Evolutionary conservation across 2,113 vertebrate species (phyloP).

Genomic region (Gallinago paraguaiae): DNA sequence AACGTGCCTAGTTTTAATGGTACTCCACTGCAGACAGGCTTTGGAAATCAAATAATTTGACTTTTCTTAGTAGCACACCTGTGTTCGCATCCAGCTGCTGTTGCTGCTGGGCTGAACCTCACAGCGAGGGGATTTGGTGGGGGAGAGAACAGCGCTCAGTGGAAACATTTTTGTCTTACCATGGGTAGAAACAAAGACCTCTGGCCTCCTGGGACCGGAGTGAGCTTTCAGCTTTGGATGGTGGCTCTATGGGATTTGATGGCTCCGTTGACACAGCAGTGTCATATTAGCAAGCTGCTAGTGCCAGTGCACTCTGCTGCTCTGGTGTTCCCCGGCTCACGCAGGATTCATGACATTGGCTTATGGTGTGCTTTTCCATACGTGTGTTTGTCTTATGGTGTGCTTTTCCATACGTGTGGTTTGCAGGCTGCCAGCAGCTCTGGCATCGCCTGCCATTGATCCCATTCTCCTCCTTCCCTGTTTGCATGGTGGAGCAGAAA

Average conservation of each 20-base stretch:
- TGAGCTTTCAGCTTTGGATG: background rate
- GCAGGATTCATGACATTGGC: accelerated
- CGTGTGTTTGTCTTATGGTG: background rate
- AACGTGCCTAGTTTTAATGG: background rate
- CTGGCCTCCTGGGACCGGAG: background rate
- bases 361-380: background rate
- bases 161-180: background rate
- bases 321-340: background rate
- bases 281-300: background rate
- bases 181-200: background rate
- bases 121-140: background rate
- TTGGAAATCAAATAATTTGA: background rate
- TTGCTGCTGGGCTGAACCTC: background rate
- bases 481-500: background rate
- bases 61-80: background rate
- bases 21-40: background rate
- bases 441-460: background rate
- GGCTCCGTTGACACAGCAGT: background rate
- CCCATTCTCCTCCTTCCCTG: background rate
- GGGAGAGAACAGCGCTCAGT: background rate
- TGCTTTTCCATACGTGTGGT: background rate
- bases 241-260: background rate
- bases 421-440: background rate
- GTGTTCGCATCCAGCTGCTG: background rate
- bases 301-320: background rate